phyloP scores from a whole-genome alignment of 2,797 vertebrate genomes.

The Schizopygopsis pylzovi region DNA sequence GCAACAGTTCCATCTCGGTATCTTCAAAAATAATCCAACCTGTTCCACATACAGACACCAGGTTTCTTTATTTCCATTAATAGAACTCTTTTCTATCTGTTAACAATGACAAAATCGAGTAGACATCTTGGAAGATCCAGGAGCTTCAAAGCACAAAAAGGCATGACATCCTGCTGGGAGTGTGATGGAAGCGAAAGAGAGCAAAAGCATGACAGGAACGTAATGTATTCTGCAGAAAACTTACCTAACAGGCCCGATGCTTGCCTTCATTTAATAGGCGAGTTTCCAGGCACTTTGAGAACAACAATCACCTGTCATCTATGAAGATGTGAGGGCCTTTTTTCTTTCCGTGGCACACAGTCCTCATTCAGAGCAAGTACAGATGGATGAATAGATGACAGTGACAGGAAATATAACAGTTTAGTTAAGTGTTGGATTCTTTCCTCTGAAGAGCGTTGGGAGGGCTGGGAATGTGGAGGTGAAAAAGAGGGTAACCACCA shows the following conservation, averaged over 20 bases:
- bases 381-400: conserved; percentile 24
- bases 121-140: conserved; percentile 13
- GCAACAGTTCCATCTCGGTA: neutral
- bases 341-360: conserved; percentile 15
- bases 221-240: conserved; percentile 56
- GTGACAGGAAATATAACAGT: conserved; percentile 56
- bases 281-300: conserved; percentile 51
- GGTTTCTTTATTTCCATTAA: neutral
- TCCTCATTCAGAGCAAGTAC: conserved; percentile 9
- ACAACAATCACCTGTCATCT: conserved; percentile 37
- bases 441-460: conserved; percentile 22
- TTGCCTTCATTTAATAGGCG: conserved; percentile 57
- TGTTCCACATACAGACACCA: conserved; percentile 7
- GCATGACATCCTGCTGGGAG: conserved; percentile 30
- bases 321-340: conserved; percentile 43
- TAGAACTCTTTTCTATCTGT: conserved; percentile 18
- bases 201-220: conserved; percentile 41
- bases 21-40: neutral
- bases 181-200: conserved; percentile 44
- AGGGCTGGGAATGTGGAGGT: conserved; percentile 36
- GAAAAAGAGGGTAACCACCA: conserved; percentile 31
- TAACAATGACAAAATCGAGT: conserved; percentile 27
- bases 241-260: conserved; percentile 43
- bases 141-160: conserved; percentile 33
- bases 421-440: conserved; percentile 53